A percentile compares a stretch with the other conserved stretches of the same genome.
phyloP scores from a whole-genome alignment of 2,797 vertebrate species.

The Meda fulgida region DNA sequence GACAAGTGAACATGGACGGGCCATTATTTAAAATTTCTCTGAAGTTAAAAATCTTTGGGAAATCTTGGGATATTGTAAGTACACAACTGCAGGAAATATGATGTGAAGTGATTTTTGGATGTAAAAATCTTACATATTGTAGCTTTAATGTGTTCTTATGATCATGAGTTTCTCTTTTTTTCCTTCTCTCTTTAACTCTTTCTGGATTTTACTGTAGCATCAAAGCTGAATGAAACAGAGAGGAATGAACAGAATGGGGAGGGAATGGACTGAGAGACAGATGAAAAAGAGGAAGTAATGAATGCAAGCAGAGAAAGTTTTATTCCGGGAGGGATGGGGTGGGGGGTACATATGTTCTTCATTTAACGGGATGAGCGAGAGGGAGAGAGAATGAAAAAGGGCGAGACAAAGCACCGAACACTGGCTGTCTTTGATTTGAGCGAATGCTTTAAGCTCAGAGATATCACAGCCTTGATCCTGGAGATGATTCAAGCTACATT shows the following conservation, averaged over 20 bases:
- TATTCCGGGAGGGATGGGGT: conserved; percentile 34
- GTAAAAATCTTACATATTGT: too few species aligned
- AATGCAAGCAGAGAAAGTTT: conserved; percentile 43
- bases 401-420: conserved; percentile 44
- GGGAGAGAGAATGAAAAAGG: conserved; percentile 22
- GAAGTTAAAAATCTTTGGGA: too few species aligned
- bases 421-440: conserved; percentile 59
- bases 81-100: too few species aligned
- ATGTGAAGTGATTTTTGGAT: too few species aligned
- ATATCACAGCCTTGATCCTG: conserved; percentile 61
- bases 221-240: conserved; percentile 27
- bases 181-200: neutral
- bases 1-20: too few species aligned
- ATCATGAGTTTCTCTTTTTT: neutral
- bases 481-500: conserved; percentile 51
- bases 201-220: conserved; percentile 6
- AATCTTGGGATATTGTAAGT: too few species aligned
- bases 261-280: conserved; percentile 40
- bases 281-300: conserved; percentile 25
- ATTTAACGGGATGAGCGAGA: conserved; percentile 42
- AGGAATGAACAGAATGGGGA: conserved; percentile 38
- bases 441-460: conserved; percentile 44
- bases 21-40: too few species aligned
- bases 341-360: conserved; percentile 35
- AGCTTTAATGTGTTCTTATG: neutral